phyloP scores from a whole-genome alignment of 2,113 vertebrate species.

The Phalacrocorax aristotelis region DNA sequence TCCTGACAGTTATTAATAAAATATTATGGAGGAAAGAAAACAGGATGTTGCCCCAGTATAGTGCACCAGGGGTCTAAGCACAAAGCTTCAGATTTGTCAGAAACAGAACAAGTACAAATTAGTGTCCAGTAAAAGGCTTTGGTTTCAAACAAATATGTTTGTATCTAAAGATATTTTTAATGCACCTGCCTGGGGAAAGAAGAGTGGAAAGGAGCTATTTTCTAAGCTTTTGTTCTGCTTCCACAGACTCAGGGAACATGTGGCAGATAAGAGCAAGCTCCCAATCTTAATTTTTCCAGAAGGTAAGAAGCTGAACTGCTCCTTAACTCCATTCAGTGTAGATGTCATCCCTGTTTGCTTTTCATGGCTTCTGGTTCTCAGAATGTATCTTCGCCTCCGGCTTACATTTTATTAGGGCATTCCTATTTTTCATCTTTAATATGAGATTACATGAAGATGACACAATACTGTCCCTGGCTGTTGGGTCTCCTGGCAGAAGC shows the following conservation, averaged over 20 bases:
- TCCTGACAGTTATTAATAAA: not conserved
- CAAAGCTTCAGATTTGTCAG: not conserved
- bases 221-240: slow-evolving; percentile 24
- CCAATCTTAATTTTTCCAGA: slow-evolving; percentile 97
- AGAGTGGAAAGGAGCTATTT: not conserved
- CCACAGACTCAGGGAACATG: slow-evolving; percentile 86
- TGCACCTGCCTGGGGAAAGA: not conserved
- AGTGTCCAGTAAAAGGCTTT: not conserved
- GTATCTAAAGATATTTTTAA: not conserved
- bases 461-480: not conserved
- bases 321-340: not conserved
- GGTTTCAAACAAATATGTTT: not conserved
- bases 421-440: not conserved
- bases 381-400: not conserved
- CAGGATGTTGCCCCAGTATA: not conserved
- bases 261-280: slow-evolving; percentile 87
- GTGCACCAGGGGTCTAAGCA: not conserved
- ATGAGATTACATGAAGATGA: not conserved
- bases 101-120: not conserved
- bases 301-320: slow-evolving; percentile 77
- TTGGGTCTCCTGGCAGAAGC: not conserved
- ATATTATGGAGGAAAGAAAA: not conserved
- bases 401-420: not conserved
- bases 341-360: not conserved
- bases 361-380: not conserved